Base-by-base conservation (phyloP, 2,797 vertebrate genomes). In the Allobates femoralis region DNA sequence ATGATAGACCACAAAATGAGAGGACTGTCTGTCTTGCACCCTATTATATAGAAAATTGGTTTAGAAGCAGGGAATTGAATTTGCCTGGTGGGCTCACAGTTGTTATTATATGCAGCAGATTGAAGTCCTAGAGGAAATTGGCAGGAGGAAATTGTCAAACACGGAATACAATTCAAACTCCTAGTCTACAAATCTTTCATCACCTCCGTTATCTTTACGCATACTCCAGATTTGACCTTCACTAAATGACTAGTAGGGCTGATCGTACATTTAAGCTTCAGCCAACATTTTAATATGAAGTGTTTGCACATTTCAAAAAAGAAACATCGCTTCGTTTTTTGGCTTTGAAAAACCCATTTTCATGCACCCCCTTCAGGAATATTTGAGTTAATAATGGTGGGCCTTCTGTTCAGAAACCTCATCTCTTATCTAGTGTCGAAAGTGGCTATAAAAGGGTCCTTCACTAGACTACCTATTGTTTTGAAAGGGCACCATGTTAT, bases 31-130 rank as follows among this genome's bases (percentile, higher is more conserved):
- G 28, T 55, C 46, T 69, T 50, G 28, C 30, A 53, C 62, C 79
- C 69, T 69, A 81, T 81, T 81, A 81, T 81, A 34, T 51, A 67
- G 60, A 81, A 81, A 81, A 81, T 81, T 81, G 79, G 41, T 69
- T 81, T 69, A 69, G 79, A 51, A 81, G 62, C 26, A 67, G 62
- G 26, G 51, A 55, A 82, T 82, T 82, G 66, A 82, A 82, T 82
- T 82, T 56, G 66, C 53, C 37, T 83, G 30, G 53, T 83, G 69
- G 56, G 11, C 55, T 67, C 60, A n/a, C 37, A 75, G 50, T 56
- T 56, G 53, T 75, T 74, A 15, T 83, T 74, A 83, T 75, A 83
- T 26, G 32, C 81, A 60, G 56, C 67, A 74, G 55, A 83, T 75
- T 74, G 81, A n/a, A 56, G 81, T 71, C 81, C 32, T 73, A 21